phyloP scores from a whole-genome alignment of 2,888 invertebrate genomes.

The Dendrolimus pini region DNA sequence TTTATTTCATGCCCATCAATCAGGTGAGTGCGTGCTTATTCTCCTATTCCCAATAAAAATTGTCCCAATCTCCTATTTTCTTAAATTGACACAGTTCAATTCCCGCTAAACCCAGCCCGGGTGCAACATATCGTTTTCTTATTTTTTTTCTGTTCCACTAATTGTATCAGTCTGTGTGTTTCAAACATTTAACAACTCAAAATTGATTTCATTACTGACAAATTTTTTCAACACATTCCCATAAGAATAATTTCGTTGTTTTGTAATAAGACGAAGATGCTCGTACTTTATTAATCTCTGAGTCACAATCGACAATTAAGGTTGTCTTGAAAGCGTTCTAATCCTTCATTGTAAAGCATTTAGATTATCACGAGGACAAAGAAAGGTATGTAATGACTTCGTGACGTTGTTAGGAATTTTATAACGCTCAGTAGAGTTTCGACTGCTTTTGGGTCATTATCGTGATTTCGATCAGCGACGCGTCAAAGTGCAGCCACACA shows the following conservation, averaged over 20 bases:
- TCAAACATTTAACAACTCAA: too few relatives aligned
- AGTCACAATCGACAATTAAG: slow-evolving; percentile 51
- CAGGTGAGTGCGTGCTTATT: too few relatives aligned
- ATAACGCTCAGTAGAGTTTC: slow-evolving; percentile 37
- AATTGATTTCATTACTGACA: too few relatives aligned
- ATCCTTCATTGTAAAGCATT: slow-evolving; percentile 53
- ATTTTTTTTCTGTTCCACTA: too few relatives aligned
- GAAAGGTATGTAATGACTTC: slow-evolving; percentile 51
- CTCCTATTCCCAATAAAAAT: too few relatives aligned
- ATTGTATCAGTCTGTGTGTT: too few relatives aligned
- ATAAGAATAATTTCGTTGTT: not conserved
- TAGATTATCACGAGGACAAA: slow-evolving; percentile 57
- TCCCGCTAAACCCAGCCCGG: too few relatives aligned
- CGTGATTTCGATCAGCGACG: slow-evolving; percentile 59
- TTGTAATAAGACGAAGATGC: slow-evolving; percentile 10
- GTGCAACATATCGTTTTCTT: too few relatives aligned
- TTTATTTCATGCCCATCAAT: too few relatives aligned
- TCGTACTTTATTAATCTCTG: slow-evolving; percentile 26
- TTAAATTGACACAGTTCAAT: too few relatives aligned
- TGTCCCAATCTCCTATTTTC: too few relatives aligned
- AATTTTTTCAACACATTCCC: too few relatives aligned
- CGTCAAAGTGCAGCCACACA: slow-evolving; percentile 62
- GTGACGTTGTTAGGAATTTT: slow-evolving; percentile 63
- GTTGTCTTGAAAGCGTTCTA: slow-evolving; percentile 32
- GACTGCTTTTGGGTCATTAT: slow-evolving; percentile 51